A percentile compares a stretch with the other conserved stretches of the same genome.
Conservation (phyloP, 92 coral and sea anemone species). For the Porites divaricata region DNA sequence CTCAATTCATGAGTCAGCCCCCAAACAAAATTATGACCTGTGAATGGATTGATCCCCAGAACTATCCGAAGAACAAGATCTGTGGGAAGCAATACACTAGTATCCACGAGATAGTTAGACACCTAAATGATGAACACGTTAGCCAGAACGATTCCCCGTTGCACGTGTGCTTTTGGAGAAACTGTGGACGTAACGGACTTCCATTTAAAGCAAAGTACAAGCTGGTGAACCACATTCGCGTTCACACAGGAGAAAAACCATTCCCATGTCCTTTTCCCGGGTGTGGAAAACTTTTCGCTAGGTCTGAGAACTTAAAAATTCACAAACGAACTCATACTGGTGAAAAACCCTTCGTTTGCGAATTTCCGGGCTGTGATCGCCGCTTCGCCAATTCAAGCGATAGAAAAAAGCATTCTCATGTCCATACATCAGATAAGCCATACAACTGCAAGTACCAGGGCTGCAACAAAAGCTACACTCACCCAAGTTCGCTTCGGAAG, state of each 20-base stretch:
- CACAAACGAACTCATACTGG: conserved; percentile 99
- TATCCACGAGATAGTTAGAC: conserved; percentile 98
- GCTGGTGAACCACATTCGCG: conserved; percentile 96
- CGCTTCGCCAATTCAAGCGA: conserved; percentile 99
- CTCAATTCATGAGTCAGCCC: conserved; percentile 71
- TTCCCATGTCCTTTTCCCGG: conserved; percentile 99
- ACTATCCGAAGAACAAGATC: conserved; percentile 92
- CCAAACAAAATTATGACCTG: conserved; percentile 95
- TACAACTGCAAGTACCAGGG: conserved; percentile 98
- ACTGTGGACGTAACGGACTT: conserved; percentile 93
- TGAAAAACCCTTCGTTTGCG: conserved; percentile 97
- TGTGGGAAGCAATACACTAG: conserved; percentile 97
- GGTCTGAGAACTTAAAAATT: conserved; percentile 97
- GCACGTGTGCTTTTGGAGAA: conserved; percentile 98
- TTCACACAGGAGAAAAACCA: conserved; percentile 98
- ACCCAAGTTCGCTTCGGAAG: conserved; percentile 96
- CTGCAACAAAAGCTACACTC: conserved; percentile 98
- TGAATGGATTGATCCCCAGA: conserved; percentile 99
- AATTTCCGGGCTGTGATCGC: conserved; percentile 96
- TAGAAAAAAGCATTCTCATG: conserved; percentile 98
- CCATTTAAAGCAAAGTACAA: conserved; percentile 99
- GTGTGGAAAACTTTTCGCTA: conserved; percentile 98
- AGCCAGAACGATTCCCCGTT: conserved; percentile 98
- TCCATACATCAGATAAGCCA: conserved; percentile 98
- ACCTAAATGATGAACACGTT: conserved; percentile 97